Base-by-base conservation (phyloP, 2,888 invertebrate genomes). In the Cephonodes hylas region DNA sequence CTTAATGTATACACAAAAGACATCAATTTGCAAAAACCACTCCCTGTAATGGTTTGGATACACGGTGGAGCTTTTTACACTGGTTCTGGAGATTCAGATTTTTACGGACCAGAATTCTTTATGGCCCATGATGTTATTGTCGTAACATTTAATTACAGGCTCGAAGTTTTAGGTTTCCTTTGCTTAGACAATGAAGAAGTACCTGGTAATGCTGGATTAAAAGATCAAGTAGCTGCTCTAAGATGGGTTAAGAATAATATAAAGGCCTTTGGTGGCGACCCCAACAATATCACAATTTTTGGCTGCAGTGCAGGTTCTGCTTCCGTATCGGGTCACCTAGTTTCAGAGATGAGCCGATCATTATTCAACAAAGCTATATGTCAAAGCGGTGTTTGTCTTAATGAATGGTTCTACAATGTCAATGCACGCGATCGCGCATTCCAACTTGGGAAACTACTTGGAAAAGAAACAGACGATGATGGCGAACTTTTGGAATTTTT, bases 1-100 rank as follows among this genome's bases (percentile, higher is more conserved):
- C 84, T 96, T 18, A 96, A 96, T 77, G 94, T 96, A 0, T 96
- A 94, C 79, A 93, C 94, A 6, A 84, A 79, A 66, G 73, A 69
- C 22, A 63, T 85, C 5, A 67, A 66, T 1, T 81, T 84, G 2
- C 6, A 72, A 1, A 60, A 64, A 45, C 76, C 76, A 5, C 71
- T 81, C 0, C 90, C 93, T 0, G 93, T 93, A 1, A 84, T 93
- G 85, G 80, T 93, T 25, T 93, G 92, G 92, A 91, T 93, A 31
- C 93, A 93, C 68, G 93, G 93, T 10, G 93, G 93, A 23, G 89
- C 84, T 22, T 93, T 91, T 67, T 89, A 91, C 73, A 91, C 92
- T 10, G 93, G 93, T 45, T 93, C 93, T 2, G 91, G 93, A 1
- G 86, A 91, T 72, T 88, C 89, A 0, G 90, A 93, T 66, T 88